phyloP scores from a whole-genome alignment of 2,797 vertebrate genomes.

The Sebastes umbrosus region DNA sequence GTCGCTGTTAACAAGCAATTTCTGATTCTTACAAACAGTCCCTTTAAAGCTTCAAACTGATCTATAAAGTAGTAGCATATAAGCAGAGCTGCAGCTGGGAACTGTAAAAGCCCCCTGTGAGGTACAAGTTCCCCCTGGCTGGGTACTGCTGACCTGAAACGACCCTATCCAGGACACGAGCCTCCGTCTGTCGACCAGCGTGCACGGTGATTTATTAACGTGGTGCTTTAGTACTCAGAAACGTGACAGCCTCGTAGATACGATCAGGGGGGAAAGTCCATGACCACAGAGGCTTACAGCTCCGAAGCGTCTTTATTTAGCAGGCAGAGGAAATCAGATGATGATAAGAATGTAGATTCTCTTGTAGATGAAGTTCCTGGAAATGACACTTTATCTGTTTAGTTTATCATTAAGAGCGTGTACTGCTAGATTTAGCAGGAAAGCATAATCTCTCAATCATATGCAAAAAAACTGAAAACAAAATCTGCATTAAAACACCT shows the following conservation, averaged over 20 bases:
- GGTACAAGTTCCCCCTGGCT: too few relatives aligned
- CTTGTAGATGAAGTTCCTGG: neutral
- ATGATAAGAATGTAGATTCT: slow-evolving; percentile 8
- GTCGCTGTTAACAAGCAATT: too few relatives aligned
- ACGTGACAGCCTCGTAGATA: neutral
- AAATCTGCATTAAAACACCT: neutral
- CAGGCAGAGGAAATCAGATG: neutral
- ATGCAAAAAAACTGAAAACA: neutral
- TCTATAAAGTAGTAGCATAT: neutral
- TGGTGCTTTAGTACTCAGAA: neutral
- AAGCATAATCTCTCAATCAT: neutral
- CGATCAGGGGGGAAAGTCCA: neutral
- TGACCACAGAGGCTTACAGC: neutral
- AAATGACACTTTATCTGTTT: slow-evolving; percentile 14
- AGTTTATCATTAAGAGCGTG: neutral
- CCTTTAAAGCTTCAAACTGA: neutral
- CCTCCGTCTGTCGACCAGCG: too few relatives aligned
- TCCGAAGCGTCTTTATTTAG: neutral
- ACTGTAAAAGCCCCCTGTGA: neutral
- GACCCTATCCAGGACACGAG: too few relatives aligned
- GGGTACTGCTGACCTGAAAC: neutral
- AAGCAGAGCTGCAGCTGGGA: neutral
- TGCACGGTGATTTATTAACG: neutral
- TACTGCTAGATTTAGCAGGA: neutral
- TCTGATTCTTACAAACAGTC: too few relatives aligned